A percentile compares a stretch with the other conserved stretches of the same genome.
phyloP scores from a whole-genome alignment of 2,888 invertebrate species.

The Heliconius erato region DNA sequence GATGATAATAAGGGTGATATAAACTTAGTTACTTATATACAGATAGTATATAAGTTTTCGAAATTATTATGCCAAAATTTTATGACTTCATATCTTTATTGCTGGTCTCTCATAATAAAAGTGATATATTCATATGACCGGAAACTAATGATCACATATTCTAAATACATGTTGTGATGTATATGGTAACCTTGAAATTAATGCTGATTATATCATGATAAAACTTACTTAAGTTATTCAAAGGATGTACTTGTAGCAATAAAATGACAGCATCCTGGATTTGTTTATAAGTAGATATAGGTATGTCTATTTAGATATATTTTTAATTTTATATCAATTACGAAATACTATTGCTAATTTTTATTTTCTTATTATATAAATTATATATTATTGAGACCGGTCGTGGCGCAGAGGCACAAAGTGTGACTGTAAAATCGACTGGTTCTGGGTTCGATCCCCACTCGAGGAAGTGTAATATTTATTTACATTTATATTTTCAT shows the following conservation, averaged over 20 bases:
- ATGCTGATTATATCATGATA: constrained; percentile 63
- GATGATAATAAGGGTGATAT: too few relatives aligned
- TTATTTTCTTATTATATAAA: background rate
- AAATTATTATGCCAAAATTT: too few relatives aligned
- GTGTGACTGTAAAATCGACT: too few relatives aligned
- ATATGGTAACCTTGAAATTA: constrained; percentile 58
- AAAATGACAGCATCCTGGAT: constrained; percentile 50
- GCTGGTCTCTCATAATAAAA: background rate
- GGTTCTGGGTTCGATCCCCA: too few relatives aligned
- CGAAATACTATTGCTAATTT: background rate
- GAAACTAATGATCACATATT: constrained; percentile 65
- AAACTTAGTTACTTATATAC: too few relatives aligned
- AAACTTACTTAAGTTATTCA: constrained; percentile 61
- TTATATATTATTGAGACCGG: background rate
- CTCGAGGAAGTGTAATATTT: too few relatives aligned
- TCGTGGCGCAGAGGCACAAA: too few relatives aligned
- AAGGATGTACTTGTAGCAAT: constrained; percentile 57
- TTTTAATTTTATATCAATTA: background rate
- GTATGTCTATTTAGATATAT: background rate
- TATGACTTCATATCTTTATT: background rate
- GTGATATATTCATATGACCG: constrained; percentile 53
- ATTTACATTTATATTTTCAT: too few relatives aligned
- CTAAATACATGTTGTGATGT: constrained; percentile 47
- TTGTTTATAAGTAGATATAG: constrained; percentile 3
- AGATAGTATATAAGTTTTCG: too few relatives aligned